These are phyloP conservation scores for Lordiphosa fenestrarum DNA, from an alignment of 2,888 invertebrate genomes.

Conservation along the genomic window DNA sequence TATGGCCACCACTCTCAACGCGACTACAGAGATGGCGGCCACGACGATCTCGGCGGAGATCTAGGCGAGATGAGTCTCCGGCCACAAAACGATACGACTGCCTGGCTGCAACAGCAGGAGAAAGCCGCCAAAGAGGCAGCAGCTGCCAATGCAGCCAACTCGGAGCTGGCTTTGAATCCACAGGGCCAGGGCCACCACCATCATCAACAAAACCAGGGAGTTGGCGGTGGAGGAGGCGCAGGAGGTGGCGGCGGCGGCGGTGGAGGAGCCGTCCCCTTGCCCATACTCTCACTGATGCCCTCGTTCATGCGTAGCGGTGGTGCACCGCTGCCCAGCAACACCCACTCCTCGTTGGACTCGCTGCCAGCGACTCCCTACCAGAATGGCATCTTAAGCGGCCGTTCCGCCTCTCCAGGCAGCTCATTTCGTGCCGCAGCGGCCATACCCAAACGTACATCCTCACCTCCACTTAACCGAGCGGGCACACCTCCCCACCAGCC, in stretches of 20 bases:
- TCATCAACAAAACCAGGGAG: conserved; percentile 17
- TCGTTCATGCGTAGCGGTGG: conserved; percentile 84
- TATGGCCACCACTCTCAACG: conserved; percentile 41
- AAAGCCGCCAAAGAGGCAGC: conserved; percentile 67
- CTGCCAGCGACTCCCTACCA: conserved; percentile 61
- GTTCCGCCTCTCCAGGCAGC: conserved; percentile 48
- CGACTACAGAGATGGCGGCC: conserved; percentile 80
- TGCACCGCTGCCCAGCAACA: conserved; percentile 58
- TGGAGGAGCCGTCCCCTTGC: conserved; percentile 82
- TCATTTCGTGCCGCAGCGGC: conserved; percentile 73
- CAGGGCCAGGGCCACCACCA: conserved; percentile 82
- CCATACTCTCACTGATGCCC: conserved; percentile 88
- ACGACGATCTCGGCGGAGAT: conserved; percentile 67
- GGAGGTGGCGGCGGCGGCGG: conserved; percentile 40
- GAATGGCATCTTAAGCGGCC: conserved; percentile 63
- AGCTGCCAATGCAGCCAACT: conserved; percentile 29
- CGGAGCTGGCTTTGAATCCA: conserved; percentile 78
- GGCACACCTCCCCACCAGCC: conserved; percentile 51
- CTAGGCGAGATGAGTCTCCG: conserved; percentile 77
- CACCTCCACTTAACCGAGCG: conserved; percentile 55
- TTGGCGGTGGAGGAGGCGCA: conserved; percentile 28
- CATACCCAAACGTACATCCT: conserved; percentile 77
- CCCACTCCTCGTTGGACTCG: neutral
- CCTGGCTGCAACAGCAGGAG: conserved; percentile 81
- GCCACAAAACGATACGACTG: conserved; percentile 79